phyloP scores from a whole-genome alignment of 2,113 vertebrate genomes.

The Phyllopteryx taeniolatus region DNA sequence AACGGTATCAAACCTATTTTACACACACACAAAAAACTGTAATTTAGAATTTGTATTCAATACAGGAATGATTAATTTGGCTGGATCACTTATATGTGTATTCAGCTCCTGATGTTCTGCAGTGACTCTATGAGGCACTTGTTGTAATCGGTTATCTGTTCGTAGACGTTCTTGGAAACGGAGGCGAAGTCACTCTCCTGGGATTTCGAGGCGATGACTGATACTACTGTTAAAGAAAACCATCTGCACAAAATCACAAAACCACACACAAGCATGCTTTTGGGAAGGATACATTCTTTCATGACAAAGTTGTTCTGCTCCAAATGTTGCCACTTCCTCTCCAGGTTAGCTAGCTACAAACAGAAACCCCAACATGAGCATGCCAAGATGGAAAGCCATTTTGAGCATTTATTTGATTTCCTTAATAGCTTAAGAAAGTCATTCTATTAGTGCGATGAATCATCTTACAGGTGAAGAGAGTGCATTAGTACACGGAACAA shows the following conservation, averaged over 20 bases:
- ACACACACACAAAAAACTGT: too few relatives aligned
- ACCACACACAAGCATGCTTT: neutral
- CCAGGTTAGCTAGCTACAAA: constrained; percentile 90
- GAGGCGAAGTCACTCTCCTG: constrained; percentile 88
- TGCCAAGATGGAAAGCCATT: neutral
- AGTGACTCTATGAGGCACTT: constrained; percentile 81
- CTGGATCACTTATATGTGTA: neutral
- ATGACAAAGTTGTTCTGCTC: constrained; percentile 99
- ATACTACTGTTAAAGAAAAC: constrained; percentile 68
- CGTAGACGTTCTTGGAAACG: constrained; percentile 79
- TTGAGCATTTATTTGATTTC: too few relatives aligned
- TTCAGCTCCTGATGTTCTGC: constrained; percentile 80
- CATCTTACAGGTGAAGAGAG: too few relatives aligned
- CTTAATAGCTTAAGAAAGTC: too few relatives aligned
- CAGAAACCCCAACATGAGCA: constrained; percentile 3
- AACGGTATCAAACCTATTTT: too few relatives aligned
- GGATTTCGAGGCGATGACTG: constrained; percentile 92
- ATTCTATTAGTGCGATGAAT: too few relatives aligned
- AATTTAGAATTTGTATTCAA: too few relatives aligned
- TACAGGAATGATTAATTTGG: too few relatives aligned
- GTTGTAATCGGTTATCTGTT: constrained; percentile 86
- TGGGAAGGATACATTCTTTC: constrained; percentile 97
- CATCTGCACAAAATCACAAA: neutral
- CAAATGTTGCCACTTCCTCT: constrained; percentile 94
- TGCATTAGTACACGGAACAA: too few relatives aligned